phyloP scores from a whole-genome alignment of 2,888 invertebrate species.

The Xanthorhoe designata region DNA sequence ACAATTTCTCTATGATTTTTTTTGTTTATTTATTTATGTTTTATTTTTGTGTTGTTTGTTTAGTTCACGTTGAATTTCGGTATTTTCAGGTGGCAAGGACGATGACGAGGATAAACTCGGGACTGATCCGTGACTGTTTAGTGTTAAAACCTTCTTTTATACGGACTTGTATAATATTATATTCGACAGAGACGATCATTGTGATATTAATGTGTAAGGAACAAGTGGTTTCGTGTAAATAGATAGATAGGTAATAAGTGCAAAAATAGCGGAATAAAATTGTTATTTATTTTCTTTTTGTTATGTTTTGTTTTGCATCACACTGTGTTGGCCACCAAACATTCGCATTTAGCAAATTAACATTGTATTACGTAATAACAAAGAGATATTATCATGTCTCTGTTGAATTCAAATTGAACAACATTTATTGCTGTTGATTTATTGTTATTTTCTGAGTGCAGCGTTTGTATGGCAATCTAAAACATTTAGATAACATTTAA shows the following conservation, averaged over 20 bases:
- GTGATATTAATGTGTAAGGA: slow-evolving; percentile 83
- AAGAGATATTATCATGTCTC: no score
- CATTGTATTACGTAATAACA: not conserved
- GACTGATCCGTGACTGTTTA: slow-evolving; percentile 76
- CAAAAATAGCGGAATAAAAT: slow-evolving; percentile 71
- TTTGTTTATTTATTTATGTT: slow-evolving; percentile 40
- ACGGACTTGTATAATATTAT: slow-evolving; percentile 52
- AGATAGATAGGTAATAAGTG: slow-evolving; percentile 71
- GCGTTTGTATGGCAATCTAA: no score
- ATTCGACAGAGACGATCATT: slow-evolving; percentile 81
- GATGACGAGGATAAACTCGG: slow-evolving; percentile 79
- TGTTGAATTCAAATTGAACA: no score
- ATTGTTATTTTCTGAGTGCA: not conserved
- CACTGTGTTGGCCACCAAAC: slow-evolving; percentile 2
- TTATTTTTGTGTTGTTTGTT: slow-evolving; percentile 53
- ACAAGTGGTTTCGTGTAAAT: slow-evolving; percentile 75
- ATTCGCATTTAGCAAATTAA: not conserved
- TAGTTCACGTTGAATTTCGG: slow-evolving; percentile 74
- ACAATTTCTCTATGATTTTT: not conserved
- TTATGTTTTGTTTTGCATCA: slow-evolving; percentile 56
- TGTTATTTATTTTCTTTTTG: slow-evolving; percentile 69
- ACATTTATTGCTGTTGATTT: not conserved
- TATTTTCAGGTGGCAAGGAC: slow-evolving; percentile 82
- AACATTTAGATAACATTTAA: not conserved
- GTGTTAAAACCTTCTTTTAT: slow-evolving; percentile 54